Evolutionary conservation across 64 coral and sea anemone genomes (phyloP), one percentile per base, ranked within the genome.

Genomic region (Stichodactyla mertensii): DNA sequence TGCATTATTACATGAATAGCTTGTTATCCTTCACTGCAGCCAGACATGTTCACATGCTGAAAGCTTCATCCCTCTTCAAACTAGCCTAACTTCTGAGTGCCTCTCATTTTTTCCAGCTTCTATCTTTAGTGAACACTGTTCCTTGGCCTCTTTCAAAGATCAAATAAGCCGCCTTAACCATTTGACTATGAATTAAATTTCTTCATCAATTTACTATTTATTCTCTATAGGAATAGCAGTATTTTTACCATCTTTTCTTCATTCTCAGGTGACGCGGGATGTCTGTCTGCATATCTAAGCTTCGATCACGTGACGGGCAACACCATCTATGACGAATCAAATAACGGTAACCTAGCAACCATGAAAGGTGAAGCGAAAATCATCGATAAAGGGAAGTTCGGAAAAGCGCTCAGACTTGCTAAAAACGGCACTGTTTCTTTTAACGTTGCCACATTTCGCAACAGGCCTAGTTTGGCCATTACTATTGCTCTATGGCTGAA

Each of bases 401-500:
- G 92, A 13, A 83, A 92, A 79, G 92, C 89, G 15, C 81, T 98
- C 13, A 87, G 92, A 27, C 87, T 98, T 5, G 60, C 88, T 14
- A 52, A 88, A 83, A 89, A 91, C 58, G 92, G 92, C 0, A 98
- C 89, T 36, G 90, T 98, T 7, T 88, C 95, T 9, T 93, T 98
- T 89, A 89, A 93, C 67, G 87, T 93, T 15, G 71, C 87, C 62
- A 86, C 64, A 26, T 98, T 98, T 77, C 89, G 87, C 59, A 98
- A 98, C 55, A 91, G 92, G 83, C 95, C 95, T 60, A 91, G 83
- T 87, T 59, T 89, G 4, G 95, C 95, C 9, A 98, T 98, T 19
- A 98, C 95, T 36, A 62, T 98, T 54, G 87, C 95, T 4, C 27
- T 94, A 60, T 98, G 95, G 95, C 53, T 98, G 0, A 98, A 98